Evolutionary conservation across 1,140 invertebrate species (phyloP), one percentile per base, ranked within the genome.

Genomic region (Pogonognathellus flavescens): DNA sequence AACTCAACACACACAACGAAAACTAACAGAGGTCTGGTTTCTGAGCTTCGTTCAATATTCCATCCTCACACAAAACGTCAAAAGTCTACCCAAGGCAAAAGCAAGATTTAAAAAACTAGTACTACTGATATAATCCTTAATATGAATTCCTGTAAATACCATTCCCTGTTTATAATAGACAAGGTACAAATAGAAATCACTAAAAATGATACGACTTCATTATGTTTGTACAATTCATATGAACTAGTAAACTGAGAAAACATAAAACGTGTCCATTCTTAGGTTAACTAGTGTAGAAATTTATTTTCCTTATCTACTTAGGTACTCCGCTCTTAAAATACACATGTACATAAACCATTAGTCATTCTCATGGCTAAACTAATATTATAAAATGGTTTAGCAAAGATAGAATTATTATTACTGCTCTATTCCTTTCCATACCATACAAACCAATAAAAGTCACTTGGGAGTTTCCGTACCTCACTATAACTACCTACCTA

Each of bases 371-470:
- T 72, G 31, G 22, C 41, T 76, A 50, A 76, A 76, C 70, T 31
- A 76, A 76, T 31, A 76, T 76, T 50, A 18, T 14, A 57, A 57
- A 14, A n/a, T 66, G 14, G 62, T 25, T 66, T 66, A 66, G 9
- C 62, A 14, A 66, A 66, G 20, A 66, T 25, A 66, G 20, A 22
- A 14, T 76, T 49, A 50, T 31, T 72, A 72, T 16, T n/a, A n/a
- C n/a, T n/a, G n/a, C n/a, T n/a, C n/a, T 49, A 49, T 76, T 76
- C 25, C 31, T 76, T 50, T 31, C 25, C n/a, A 8, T n/a, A n/a
- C n/a, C n/a, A n/a, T n/a, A n/a, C 70, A 76, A 76, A 31, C 70
- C 41, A 76, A 76, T 76, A 76, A 72, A 60, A 76, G 41, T 76
- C 14, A 76, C 31, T 18, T 76, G 31, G 10, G 0, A 50, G 70